Conservation (phyloP, 2,113 vertebrate genomes). For the Channa maculata region DNA sequence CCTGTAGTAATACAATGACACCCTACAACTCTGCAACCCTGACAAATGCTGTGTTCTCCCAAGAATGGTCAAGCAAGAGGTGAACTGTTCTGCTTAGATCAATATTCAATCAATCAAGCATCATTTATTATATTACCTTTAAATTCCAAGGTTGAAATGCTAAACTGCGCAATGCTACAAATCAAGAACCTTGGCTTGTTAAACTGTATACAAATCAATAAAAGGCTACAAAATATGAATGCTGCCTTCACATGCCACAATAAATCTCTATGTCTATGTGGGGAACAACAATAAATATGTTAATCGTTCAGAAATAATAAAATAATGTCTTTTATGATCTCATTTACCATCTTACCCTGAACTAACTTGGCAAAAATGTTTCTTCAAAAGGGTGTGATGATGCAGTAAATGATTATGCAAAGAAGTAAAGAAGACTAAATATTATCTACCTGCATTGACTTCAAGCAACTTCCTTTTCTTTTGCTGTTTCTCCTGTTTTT, state of each 20-base stretch:
- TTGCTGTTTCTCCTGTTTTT: conserved; percentile 91
- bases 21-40: not conserved
- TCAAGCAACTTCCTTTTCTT: conserved; percentile 94
- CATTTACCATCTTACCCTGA: conserved; percentile 21
- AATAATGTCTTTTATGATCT: conserved; percentile 11
- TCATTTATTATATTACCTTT: not conserved
- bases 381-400: conserved; percentile 16
- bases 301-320: conserved; percentile 5
- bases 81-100: not conserved
- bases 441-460: conserved; percentile 90
- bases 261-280: not conserved
- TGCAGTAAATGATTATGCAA: conserved; percentile 35
- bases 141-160: not conserved
- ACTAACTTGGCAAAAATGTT: conserved; percentile 39
- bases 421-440: conserved; percentile 42
- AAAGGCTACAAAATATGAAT: not conserved
- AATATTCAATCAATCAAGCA: conserved; percentile 4
- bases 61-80: not conserved
- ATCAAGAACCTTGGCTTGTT: not conserved
- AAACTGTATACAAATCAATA: not conserved
- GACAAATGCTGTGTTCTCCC: conserved; percentile 4
- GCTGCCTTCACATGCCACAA: not conserved
- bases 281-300: conserved; percentile 1
- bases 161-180: not conserved
- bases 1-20: not conserved